These are phyloP conservation scores for Drosophila nigritarsus DNA, from an alignment of 2,888 invertebrate species.

Conservation along the genomic window DNA sequence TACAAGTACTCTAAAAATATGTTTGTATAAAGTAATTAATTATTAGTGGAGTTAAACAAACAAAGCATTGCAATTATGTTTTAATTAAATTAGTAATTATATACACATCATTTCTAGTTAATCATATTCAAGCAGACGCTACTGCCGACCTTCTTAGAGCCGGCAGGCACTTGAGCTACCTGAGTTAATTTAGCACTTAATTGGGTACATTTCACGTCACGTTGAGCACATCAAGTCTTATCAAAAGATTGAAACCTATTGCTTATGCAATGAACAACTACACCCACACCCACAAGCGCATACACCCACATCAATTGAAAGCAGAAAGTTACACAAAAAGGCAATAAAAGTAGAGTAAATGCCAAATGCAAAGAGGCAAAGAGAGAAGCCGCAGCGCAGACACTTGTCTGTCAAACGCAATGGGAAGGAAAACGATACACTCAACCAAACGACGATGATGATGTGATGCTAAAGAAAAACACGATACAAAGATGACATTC, in stretches of 20 bases:
- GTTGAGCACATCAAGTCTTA: conserved; percentile 64
- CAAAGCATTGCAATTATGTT: not conserved
- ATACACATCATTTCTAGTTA: conserved; percentile 13
- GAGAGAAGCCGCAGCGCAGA: conserved; percentile 31
- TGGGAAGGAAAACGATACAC: conserved; percentile 55
- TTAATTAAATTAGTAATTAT: conserved; percentile 20
- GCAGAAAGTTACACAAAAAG: conserved; percentile 49
- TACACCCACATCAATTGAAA: conserved; percentile 20
- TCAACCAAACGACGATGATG: conserved; percentile 12
- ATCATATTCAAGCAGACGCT: not conserved
- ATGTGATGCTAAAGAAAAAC: conserved; percentile 17
- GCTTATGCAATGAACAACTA: conserved; percentile 22
- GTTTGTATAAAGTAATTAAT: conserved; percentile 8
- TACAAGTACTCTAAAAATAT: not conserved
- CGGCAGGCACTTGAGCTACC: conserved; percentile 21
- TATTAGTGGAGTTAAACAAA: conserved; percentile 1
- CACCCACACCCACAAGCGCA: not conserved
- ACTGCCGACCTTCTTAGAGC: conserved; percentile 8
- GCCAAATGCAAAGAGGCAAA: conserved; percentile 2
- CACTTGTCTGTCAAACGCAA: conserved; percentile 63
- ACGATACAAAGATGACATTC: conserved; percentile 32
- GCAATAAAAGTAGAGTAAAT: conserved; percentile 51
- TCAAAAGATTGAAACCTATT: conserved; percentile 59
- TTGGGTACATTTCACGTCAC: conserved; percentile 69
- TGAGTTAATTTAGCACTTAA: conserved; percentile 61